Base-by-base conservation (phyloP, 2,888 invertebrate genomes). In the Schrankia costaestrigalis region DNA sequence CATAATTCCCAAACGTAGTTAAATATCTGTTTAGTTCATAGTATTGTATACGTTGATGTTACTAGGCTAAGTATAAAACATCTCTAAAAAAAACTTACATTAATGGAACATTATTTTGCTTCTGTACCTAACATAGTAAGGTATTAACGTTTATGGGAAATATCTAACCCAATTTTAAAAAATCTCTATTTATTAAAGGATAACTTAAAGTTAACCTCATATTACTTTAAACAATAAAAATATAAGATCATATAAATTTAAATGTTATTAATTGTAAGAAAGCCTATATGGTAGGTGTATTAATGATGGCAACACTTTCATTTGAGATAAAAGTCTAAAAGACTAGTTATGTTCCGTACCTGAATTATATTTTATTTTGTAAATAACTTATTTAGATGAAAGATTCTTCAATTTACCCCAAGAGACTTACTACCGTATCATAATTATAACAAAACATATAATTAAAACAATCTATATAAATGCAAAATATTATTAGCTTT, bases 401-500 rank as follows among this genome's bases (percentile, higher is more conserved):
- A 35, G 28, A 33, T 34, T 34, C 36, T 28, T 39, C 34, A 23
- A 36, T 48, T 35, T 42, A 42, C 31, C 42, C 37, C 35, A 54
- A 45, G 42, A 59, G 41, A 55, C 51, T 48, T 44, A 51, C 36
- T 33, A 41, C 49, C 46, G 37, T 55, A 50, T 45, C 56, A 37
- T 13, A n/a, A 13, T 41, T 22, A 22, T 23, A 23, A n/a, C 3
- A 11, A 23, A 11, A 11, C 5, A 11, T 2, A 11, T 4, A 32
- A 42, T 36, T 43, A 41, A 29, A 43, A 28, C 19, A 39, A 36
- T 39, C 29, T 35, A 37, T 39, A 31, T 33, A 43, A 51, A 56
- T 37, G 39, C 41, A 31, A 42, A 38, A 26, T 14, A 46, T 35
- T 35, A 29, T 45, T 48, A 56, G 65, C 66, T 67, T 67, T 58